phyloP scores from a whole-genome alignment of 1,140 invertebrate genomes.

The Temnothorax nylanderi region DNA sequence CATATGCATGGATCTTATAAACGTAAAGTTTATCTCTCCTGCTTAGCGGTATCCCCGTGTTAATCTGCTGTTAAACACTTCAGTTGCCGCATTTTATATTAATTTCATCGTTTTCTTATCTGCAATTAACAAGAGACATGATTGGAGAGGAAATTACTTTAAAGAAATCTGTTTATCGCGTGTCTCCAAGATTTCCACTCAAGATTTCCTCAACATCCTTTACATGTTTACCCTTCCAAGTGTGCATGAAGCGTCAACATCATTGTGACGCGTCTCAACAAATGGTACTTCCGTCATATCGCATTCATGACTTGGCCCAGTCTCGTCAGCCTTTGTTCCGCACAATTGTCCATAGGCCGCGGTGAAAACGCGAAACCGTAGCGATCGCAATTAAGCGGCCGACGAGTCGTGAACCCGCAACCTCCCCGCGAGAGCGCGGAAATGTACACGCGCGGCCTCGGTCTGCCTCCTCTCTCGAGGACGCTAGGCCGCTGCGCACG shows the following conservation, averaged over 20 bases:
- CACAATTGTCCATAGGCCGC: background rate
- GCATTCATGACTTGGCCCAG: background rate
- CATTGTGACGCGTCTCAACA: background rate
- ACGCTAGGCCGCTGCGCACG: constrained; percentile 21
- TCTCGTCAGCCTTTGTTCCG: background rate
- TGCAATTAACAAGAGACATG: background rate
- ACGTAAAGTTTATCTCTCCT: background rate
- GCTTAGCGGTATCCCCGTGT: background rate
- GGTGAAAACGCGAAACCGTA: constrained; percentile 37
- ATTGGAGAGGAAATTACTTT: background rate
- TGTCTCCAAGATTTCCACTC: background rate
- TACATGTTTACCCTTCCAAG: background rate
- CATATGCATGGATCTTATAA: background rate
- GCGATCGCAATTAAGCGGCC: constrained; percentile 61
- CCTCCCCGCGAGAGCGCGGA: constrained; percentile 20
- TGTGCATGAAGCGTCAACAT: too few species aligned
- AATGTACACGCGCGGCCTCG: constrained; percentile 39
- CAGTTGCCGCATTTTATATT: background rate
- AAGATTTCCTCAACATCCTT: background rate
- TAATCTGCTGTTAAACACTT: background rate
- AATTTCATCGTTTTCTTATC: background rate
- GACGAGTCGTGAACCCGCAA: constrained; percentile 35
- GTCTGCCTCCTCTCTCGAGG: background rate
- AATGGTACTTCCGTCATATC: background rate
- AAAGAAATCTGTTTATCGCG: background rate